Conservation (phyloP, 2,888 invertebrate species). For the Nemoura dubitans region DNA sequence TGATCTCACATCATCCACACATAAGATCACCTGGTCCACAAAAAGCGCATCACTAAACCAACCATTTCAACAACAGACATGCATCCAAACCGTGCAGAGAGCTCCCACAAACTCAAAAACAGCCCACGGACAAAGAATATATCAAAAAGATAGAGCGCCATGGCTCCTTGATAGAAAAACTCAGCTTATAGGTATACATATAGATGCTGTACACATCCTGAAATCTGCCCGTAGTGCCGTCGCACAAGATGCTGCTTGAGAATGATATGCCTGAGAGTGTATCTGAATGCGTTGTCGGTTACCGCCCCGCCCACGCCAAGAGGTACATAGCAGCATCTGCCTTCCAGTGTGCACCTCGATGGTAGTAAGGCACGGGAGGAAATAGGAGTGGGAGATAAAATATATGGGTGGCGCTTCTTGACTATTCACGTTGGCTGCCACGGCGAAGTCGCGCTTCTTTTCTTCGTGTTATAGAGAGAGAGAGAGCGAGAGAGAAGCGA, state of each 20-base stretch:
- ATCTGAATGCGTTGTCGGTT: not conserved
- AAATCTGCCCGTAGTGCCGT: not conserved
- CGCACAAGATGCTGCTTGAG: not conserved
- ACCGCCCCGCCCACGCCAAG: not conserved
- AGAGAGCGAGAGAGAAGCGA: not conserved
- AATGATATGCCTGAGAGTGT: not conserved
- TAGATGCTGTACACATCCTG: not conserved
- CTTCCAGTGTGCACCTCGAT: not conserved
- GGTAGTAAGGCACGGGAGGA: slow-evolving; percentile 18
- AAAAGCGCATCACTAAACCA: not conserved
- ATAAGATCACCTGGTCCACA: not conserved
- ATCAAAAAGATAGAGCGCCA: not conserved
- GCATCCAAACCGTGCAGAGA: not conserved
- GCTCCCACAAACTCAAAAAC: not conserved
- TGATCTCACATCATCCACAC: not conserved
- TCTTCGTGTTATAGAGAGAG: not conserved
- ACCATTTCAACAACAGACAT: not conserved
- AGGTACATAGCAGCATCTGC: not conserved
- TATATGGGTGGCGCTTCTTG: slow-evolving; percentile 21
- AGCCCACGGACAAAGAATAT: not conserved
- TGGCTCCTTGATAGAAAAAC: not conserved
- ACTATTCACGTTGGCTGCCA: not conserved
- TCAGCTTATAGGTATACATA: not conserved
- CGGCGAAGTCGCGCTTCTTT: not conserved
- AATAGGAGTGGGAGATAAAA: not conserved